Base-by-base conservation (phyloP, 1,140 invertebrate genomes). In the Meloidogyne exigua region DNA sequence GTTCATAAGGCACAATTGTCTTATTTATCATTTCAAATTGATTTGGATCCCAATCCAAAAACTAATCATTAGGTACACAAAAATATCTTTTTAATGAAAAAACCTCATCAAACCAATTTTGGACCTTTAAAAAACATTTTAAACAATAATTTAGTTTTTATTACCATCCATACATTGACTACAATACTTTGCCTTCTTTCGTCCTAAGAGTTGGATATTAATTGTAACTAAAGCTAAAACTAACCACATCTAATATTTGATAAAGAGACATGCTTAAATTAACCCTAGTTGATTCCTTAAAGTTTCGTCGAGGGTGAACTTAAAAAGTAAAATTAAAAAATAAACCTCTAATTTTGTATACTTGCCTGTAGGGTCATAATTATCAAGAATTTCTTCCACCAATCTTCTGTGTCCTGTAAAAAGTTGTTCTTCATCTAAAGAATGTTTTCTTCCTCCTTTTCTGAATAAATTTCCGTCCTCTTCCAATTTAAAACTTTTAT, bases 111-210 rank as follows among this genome's bases (percentile, higher is more conserved):
- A 85, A 87, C 84, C 84, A 85, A 67, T 85, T 77, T 68, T 85
- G 78, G 21, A 86, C 49, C 28, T 68, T n/a, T 21, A 7, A 68
- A 75, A 25, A 25, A 42, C 68, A 1, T 72, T 5, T 3, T 36
- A n/a, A 1, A 2, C 12, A n/a, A 18, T 13, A 15, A 72, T 32
- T 32, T 68, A 69, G 80, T 25, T 69, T 67, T 65, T 77, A 65
- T 3, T 23, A 85, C 84, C 84, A 86, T 86, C 84, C 84, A 86
- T 5, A 86, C 86, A 66, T 88, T 86, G 21, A 84, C 85, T 0
- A 68, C 70, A 13, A 86, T 75, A 21, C 75, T 80, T 71, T 86
- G 84, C 28, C 66, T 75, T 3, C 87, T 77, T 68, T 86, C 84
- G 32, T 86, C 79, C 76, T 69, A 13, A 76, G 72, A 39, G 25